Evolutionary conservation across 2,113 vertebrate genomes (phyloP).

Genomic region (Struthidea cinerea): DNA sequence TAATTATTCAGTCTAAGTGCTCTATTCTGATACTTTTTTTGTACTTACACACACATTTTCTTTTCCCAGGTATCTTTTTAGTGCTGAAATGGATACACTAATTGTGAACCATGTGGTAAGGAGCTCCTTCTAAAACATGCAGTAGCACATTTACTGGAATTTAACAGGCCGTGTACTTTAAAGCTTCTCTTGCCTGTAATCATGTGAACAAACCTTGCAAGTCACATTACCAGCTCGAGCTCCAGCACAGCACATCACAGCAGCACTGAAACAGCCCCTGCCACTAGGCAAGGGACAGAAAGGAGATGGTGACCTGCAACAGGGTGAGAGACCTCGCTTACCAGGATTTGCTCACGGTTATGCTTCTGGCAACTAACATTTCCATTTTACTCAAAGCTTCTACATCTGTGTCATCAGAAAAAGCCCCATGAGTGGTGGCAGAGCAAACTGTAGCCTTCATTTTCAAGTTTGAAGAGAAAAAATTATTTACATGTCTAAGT

Average conservation of each 20-base stretch:
- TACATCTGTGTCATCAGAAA: not conserved
- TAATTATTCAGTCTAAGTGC: conserved; percentile 41
- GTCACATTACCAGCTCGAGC: not conserved
- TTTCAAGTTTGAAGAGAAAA: not conserved
- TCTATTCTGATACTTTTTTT: conserved; percentile 31
- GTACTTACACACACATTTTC: conserved; percentile 20
- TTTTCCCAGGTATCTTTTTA: conserved; percentile 50
- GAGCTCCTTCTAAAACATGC: not conserved
- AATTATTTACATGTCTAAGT: not conserved
- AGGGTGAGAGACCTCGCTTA: not conserved
- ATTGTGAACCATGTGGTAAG: conserved; percentile 2
- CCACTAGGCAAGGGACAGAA: not conserved
- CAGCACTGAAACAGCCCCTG: not conserved
- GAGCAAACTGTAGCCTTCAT: not conserved
- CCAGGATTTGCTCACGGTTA: not conserved
- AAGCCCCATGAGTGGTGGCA: not conserved
- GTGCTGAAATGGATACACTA: not conserved
- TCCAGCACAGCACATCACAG: not conserved
- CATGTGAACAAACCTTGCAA: not conserved
- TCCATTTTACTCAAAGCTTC: conserved; percentile 16
- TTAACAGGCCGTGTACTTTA: not conserved
- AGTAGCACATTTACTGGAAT: not conserved
- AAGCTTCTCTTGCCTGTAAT: not conserved
- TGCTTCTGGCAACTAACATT: conserved; percentile 15
- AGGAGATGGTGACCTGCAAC: not conserved